A percentile compares a stretch with the other conserved stretches of the same genome.
These are phyloP conservation scores for Craterocephalus amniculus DNA, from an alignment of 2,797 vertebrate genomes.

Conservation along the genomic window DNA sequence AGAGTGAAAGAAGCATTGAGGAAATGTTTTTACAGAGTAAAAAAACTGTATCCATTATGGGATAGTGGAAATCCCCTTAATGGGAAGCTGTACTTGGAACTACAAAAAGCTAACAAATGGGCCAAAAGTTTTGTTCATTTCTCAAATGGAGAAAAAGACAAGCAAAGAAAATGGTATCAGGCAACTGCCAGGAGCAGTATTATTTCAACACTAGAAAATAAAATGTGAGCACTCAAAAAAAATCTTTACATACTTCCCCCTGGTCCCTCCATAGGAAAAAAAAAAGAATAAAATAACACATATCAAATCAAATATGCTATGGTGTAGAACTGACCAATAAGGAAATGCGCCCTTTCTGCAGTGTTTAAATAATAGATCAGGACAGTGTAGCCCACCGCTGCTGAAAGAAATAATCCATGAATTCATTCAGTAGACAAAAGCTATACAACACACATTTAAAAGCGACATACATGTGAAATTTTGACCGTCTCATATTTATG, in stretches of 20 bases:
- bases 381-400: conserved; percentile 8
- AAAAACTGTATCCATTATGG: background rate
- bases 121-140: background rate
- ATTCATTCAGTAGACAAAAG: conserved; percentile 20
- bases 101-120: conserved; percentile 9
- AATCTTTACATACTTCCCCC: conserved; percentile 27
- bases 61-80: background rate
- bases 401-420: conserved; percentile 42
- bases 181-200: background rate
- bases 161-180: background rate
- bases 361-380: conserved; percentile 64
- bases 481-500: conserved; percentile 24
- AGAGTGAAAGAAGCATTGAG: background rate
- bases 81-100: background rate
- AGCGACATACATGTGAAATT: conserved; percentile 13
- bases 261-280: conserved; percentile 21
- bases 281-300: conserved; percentile 25
- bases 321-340: conserved; percentile 29
- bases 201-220: conserved; percentile 12
- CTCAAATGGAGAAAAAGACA: background rate
- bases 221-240: conserved; percentile 8
- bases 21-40: background rate
- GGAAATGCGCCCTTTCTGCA: conserved; percentile 42
- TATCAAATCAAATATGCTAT: conserved; percentile 44
- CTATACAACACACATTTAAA: conserved; percentile 13